Evolutionary conservation across 2,797 vertebrate species (phyloP).

Genomic region (Melanotaenia nigrans): DNA sequence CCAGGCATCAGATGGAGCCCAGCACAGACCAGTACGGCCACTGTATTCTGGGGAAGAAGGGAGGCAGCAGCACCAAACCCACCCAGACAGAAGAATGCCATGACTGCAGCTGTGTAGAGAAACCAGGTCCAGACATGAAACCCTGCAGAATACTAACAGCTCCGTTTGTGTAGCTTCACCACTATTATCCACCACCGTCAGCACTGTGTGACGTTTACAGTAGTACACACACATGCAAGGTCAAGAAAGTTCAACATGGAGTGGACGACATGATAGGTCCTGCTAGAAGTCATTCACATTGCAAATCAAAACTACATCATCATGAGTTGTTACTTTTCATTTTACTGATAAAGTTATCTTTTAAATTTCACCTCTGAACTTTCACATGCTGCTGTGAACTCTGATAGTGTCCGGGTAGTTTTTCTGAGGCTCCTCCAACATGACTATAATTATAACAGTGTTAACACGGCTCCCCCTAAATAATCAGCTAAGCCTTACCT

Average conservation of each 20-base stretch:
- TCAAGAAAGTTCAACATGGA: conserved; percentile 56
- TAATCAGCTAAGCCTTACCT: too few species aligned
- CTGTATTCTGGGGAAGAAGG: conserved; percentile 70
- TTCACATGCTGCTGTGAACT: neutral
- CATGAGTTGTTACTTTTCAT: conserved; percentile 25
- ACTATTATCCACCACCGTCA: conserved; percentile 28
- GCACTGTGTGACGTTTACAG: conserved; percentile 31
- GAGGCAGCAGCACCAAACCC: conserved; percentile 73
- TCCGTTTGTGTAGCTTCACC: conserved; percentile 21
- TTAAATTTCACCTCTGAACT: too few species aligned
- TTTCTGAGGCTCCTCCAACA: conserved; percentile 9
- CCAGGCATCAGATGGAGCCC: conserved; percentile 71
- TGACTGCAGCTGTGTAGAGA: conserved; percentile 91
- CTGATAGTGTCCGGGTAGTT: neutral
- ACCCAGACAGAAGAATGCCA: conserved; percentile 89
- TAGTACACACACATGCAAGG: conserved; percentile 40
- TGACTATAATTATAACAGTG: neutral
- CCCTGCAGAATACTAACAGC: conserved; percentile 15
- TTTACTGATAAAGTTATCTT: conserved; percentile 36
- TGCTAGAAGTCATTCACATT: conserved; percentile 58
- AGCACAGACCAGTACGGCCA: conserved; percentile 82
- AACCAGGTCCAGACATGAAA: conserved; percentile 22
- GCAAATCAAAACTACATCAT: conserved; percentile 32
- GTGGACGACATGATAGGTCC: conserved; percentile 20
- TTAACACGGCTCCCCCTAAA: too few species aligned